phyloP scores from a whole-genome alignment of 1,140 invertebrate species.

The Nasonia longicornis region DNA sequence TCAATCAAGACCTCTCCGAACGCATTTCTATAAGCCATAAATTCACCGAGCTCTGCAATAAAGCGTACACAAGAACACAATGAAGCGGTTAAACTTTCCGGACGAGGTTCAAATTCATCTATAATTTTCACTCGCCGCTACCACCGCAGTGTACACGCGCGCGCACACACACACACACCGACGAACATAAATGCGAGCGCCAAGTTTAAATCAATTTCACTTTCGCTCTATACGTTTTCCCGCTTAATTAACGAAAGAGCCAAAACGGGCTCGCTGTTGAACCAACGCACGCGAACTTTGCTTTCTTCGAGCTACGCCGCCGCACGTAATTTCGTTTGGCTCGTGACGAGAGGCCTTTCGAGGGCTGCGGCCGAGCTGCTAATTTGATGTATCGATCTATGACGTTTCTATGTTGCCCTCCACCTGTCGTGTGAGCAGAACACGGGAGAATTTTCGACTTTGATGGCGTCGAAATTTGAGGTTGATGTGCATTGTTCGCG shows the following conservation, averaged over 20 bases:
- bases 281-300: not conserved
- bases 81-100: not conserved
- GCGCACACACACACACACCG: not conserved
- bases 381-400: not conserved
- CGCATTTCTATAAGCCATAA: not conserved
- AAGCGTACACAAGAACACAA: not conserved
- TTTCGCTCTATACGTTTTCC: not conserved
- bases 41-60: not conserved
- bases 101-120: not conserved
- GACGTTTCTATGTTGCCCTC: not conserved
- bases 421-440: no score
- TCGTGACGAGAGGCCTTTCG: not conserved
- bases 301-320: not conserved
- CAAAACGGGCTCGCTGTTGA: not conserved
- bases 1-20: not conserved
- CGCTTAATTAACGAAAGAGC: conserved; percentile 34
- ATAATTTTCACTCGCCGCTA: not conserved
- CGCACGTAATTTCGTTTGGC: conserved; percentile 7
- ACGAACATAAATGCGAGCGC: not conserved
- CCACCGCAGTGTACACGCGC: not conserved
- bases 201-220: conserved; percentile 24
- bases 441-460: no score
- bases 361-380: not conserved
- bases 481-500: no score
- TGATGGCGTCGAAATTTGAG: no score